Percentiles rank a stretch among this genome's conserved stretches.
phyloP scores from a whole-genome alignment of 2,113 vertebrate genomes.

The Agelaius phoeniceus region DNA sequence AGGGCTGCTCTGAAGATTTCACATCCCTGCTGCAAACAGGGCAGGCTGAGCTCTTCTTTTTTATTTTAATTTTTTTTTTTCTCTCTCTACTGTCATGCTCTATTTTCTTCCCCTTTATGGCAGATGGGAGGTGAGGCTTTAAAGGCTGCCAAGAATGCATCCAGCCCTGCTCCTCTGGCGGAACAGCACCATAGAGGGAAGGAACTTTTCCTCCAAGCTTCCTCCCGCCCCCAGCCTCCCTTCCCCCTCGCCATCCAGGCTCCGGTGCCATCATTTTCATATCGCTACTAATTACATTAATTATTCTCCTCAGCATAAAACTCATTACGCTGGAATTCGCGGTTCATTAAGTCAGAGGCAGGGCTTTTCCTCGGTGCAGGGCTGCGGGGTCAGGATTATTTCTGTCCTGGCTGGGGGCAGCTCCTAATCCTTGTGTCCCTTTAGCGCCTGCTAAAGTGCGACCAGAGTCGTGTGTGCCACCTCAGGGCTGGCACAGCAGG shows the following conservation, averaged over 20 bases:
- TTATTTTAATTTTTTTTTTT: not conserved
- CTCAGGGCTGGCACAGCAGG: not conserved
- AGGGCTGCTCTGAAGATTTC: not conserved
- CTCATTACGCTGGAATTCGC: slow-evolving; percentile 61
- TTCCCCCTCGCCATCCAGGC: not conserved
- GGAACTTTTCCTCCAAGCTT: not conserved
- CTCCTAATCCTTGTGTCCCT: not conserved
- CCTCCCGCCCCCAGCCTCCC: not conserved
- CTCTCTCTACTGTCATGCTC: not conserved
- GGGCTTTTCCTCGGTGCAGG: not conserved
- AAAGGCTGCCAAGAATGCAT: slow-evolving; percentile 37
- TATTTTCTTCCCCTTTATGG: slow-evolving; percentile 21
- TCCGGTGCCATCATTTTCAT: slow-evolving; percentile 53
- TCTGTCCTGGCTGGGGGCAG: not conserved
- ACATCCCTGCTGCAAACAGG: not conserved
- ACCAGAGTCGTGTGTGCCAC: accelerated
- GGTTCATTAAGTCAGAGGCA: slow-evolving; percentile 50
- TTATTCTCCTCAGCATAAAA: slow-evolving; percentile 67
- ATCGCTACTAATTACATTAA: slow-evolving; percentile 69
- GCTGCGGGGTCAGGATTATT: not conserved
- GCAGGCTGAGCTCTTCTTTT: not conserved
- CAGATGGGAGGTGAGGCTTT: slow-evolving; percentile 37
- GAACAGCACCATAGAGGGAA: not conserved
- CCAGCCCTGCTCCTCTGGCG: slow-evolving; percentile 23
- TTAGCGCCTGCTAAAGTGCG: not conserved